Conservation (phyloP, 2,888 invertebrate genomes). For the Chymomyza fuscimana region DNA sequence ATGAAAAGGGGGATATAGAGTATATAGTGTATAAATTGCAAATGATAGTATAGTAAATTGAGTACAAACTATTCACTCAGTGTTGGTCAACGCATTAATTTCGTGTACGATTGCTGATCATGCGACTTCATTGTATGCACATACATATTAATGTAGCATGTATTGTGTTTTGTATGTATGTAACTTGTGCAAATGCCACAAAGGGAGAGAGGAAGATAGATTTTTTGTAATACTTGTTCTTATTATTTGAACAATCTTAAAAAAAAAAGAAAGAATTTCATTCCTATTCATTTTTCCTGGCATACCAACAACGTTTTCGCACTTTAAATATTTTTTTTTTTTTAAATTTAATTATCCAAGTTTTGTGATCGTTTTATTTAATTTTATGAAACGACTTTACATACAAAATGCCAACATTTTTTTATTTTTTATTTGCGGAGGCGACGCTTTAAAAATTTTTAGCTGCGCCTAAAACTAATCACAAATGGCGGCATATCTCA, state of each 20-base stretch:
- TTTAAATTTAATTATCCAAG: conserved; percentile 20
- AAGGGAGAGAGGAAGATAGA: conserved; percentile 28
- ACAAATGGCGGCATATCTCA: conserved; percentile 58
- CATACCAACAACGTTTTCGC: conserved; percentile 33
- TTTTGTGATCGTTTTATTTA: conserved; percentile 17
- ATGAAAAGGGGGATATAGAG: too few species aligned
- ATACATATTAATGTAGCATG: not conserved
- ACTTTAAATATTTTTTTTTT: conserved; percentile 9
- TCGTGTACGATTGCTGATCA: conserved; percentile 22
- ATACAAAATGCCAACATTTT: not conserved
- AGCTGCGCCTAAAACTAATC: conserved; percentile 55
- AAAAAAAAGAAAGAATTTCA: conserved; percentile 51
- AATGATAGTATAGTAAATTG: too few species aligned
- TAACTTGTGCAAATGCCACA: conserved; percentile 42
- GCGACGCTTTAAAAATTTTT: conserved; percentile 10
- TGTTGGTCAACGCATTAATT: conserved; percentile 20
- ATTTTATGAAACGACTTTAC: conserved; percentile 14
- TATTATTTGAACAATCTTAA: too few species aligned
- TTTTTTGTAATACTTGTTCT: not conserved
- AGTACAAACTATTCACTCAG: conserved; percentile 40
- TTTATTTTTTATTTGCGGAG: conserved; percentile 17
- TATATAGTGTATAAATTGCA: too few species aligned
- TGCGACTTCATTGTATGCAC: not conserved
- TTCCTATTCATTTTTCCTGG: not conserved
- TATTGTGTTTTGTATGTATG: conserved; percentile 30